phyloP scores from a whole-genome alignment of 2,888 invertebrate genomes.

The Liposcelis brunnea region DNA sequence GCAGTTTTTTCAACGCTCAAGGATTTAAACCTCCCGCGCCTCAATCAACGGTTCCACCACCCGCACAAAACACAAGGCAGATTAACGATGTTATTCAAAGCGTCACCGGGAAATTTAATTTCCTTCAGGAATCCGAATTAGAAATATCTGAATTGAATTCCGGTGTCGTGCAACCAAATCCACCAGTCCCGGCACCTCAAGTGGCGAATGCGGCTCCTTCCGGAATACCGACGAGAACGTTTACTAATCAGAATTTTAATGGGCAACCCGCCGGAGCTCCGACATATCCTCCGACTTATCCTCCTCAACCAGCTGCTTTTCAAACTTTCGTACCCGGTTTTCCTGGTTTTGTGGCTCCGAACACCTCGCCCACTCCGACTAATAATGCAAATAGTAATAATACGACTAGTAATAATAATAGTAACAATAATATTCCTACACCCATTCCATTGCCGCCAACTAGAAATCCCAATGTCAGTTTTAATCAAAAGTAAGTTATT shows the following conservation, averaged over 20 bases:
- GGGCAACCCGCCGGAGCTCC: background rate
- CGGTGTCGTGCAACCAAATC: background rate
- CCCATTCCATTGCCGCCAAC: no score
- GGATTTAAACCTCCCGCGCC: conserved; percentile 1
- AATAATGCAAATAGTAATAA: no score
- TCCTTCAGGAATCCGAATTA: conserved; percentile 5
- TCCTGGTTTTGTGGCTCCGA: no score
- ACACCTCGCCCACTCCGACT: no score
- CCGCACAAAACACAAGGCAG: background rate
- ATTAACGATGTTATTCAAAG: background rate
- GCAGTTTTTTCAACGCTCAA: conserved; percentile 3
- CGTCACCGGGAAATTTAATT: conserved; percentile 1
- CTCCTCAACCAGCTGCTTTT: background rate
- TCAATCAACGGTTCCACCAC: background rate
- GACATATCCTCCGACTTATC: background rate
- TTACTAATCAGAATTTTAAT: conserved; percentile 4
- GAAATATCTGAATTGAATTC: background rate
- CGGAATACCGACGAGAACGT: background rate
- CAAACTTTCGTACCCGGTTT: no score
- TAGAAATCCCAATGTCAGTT: no score
- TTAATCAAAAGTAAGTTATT: no score
- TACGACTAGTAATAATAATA: no score
- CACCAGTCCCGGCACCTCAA: background rate
- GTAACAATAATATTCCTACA: no score
- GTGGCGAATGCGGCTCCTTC: background rate